A percentile compares a stretch with the other conserved stretches of the same genome.
Evolutionary conservation across 2,888 invertebrate genomes (phyloP).

Genomic region (Parelbella ahira): DNA sequence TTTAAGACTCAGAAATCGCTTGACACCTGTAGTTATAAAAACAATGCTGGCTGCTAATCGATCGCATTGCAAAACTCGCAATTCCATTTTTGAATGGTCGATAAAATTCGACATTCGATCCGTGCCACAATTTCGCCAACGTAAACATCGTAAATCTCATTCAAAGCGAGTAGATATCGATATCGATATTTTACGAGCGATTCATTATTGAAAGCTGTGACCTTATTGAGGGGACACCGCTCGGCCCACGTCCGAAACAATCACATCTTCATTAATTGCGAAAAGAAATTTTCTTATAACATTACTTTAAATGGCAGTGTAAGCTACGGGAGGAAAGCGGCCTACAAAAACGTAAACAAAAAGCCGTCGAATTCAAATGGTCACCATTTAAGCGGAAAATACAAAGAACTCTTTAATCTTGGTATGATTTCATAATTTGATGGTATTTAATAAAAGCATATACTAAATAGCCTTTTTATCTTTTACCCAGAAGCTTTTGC

Average conservation of each 20-base stretch:
- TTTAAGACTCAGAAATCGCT: constrained; percentile 32
- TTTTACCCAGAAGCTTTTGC: constrained; percentile 17
- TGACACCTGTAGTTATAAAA: constrained; percentile 46
- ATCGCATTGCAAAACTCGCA: constrained; percentile 53
- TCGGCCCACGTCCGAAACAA: constrained; percentile 58
- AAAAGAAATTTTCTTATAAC: constrained; percentile 53
- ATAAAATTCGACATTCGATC: constrained; percentile 69
- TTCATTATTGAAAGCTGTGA: constrained; percentile 49
- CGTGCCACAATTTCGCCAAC: constrained; percentile 63
- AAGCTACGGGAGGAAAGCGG: constrained; percentile 32
- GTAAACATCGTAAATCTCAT: constrained; percentile 74
- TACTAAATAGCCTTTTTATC: constrained; percentile 13
- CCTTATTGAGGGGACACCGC: constrained; percentile 61
- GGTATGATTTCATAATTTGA: constrained; percentile 38
- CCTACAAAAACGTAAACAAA: constrained; percentile 28
- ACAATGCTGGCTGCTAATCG: constrained; percentile 55
- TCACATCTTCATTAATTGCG: constrained; percentile 78
- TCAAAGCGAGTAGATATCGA: constrained; percentile 51
- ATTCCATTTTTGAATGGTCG: constrained; percentile 65
- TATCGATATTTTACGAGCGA: constrained; percentile 53
- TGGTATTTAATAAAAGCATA: constrained; percentile 12
- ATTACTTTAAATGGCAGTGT: constrained; percentile 32
- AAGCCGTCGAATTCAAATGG: constrained; percentile 37
- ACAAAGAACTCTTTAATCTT: constrained; percentile 31
- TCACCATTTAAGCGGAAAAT: constrained; percentile 28